Evolutionary conservation across 2,797 vertebrate species (phyloP), one percentile per base, ranked within the genome.

Genomic region (Typhlichthys subterraneus): DNA sequence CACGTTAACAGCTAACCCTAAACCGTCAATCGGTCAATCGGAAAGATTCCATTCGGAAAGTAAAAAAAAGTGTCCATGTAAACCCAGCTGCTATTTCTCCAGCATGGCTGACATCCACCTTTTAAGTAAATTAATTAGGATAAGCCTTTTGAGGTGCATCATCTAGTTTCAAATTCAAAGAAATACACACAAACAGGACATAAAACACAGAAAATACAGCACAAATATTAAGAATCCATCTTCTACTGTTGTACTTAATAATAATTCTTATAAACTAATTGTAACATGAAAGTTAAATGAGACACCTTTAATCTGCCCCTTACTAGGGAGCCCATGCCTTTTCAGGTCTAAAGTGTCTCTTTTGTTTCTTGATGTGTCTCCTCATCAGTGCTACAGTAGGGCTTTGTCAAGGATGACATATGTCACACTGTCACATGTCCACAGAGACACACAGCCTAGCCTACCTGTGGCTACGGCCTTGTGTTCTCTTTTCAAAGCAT

Each of bases 391-490:
- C 62, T 68, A 88, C 85, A 89, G 87, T 85, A 75, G 73, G 64
- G 61, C 77, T 89, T 90, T 90, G 87, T 90, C 75, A 80, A 70
- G 51, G 64, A 69, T 75, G 70, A 81, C 76, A 82, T 77, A 48
- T 63, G 79, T 77, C 61, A 61, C 80, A 72, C 78, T 63, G 79
- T 77, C 62, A 61, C 80, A 72, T 79, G 67, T 70, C 69, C 67
- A 65, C 46, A 17, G 65, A 72, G 65, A 79, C 66, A 67, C 52
- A 33, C 57, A 51, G 45, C 63, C 33, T 74, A 49, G 45, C 63
- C 33, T 74, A 80, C 69, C 77, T 84, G 67, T n/a, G 14, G 29
- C 11, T 56, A 54, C 9, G 19, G 19, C 19, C 4, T 29, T 17
- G 15, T 10, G 51, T 33, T 31, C 53, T 61, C 12, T 17, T 15